Evolutionary conservation across 2,797 vertebrate genomes (phyloP).

Genomic region (Enteromius fasciolatus): DNA sequence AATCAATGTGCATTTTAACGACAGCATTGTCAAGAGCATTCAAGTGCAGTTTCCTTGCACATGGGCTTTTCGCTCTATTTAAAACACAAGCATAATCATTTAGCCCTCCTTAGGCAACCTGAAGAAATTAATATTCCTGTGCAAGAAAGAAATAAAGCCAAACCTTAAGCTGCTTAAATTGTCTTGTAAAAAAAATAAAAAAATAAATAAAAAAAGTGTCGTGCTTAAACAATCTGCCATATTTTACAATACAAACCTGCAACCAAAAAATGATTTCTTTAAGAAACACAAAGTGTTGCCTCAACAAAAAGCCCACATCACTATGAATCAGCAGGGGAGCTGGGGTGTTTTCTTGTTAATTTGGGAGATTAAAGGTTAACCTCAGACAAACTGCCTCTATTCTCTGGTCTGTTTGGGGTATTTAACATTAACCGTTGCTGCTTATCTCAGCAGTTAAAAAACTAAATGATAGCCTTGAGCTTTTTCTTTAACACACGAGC

Average conservation of each 20-base stretch:
- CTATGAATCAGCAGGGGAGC: slow-evolving; percentile 60
- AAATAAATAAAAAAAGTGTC: not conserved
- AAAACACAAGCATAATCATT: slow-evolving; percentile 32
- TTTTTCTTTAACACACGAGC: not conserved
- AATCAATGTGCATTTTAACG: slow-evolving; percentile 81
- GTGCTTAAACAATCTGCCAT: not conserved
- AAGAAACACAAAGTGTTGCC: slow-evolving; percentile 46
- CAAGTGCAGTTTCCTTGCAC: slow-evolving; percentile 74
- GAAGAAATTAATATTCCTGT: slow-evolving; percentile 38
- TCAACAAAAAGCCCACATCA: slow-evolving; percentile 55
- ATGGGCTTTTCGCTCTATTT: slow-evolving; percentile 45
- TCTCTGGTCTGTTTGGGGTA: slow-evolving; percentile 57
- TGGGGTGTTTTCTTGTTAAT: slow-evolving; percentile 59
- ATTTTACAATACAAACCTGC: not conserved
- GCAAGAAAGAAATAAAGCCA: slow-evolving; percentile 33
- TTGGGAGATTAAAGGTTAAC: slow-evolving; percentile 66
- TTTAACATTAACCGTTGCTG: slow-evolving; percentile 57
- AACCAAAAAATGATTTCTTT: not conserved
- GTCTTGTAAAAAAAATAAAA: not conserved
- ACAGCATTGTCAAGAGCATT: slow-evolving; percentile 78
- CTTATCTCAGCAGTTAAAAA: slow-evolving; percentile 46
- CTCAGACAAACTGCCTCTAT: slow-evolving; percentile 59
- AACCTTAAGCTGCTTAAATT: slow-evolving; percentile 1
- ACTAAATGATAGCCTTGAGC: not conserved
- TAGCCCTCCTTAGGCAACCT: slow-evolving; percentile 14